Conservation (phyloP, 1,140 invertebrate genomes). For the Sinella curviseta region DNA sequence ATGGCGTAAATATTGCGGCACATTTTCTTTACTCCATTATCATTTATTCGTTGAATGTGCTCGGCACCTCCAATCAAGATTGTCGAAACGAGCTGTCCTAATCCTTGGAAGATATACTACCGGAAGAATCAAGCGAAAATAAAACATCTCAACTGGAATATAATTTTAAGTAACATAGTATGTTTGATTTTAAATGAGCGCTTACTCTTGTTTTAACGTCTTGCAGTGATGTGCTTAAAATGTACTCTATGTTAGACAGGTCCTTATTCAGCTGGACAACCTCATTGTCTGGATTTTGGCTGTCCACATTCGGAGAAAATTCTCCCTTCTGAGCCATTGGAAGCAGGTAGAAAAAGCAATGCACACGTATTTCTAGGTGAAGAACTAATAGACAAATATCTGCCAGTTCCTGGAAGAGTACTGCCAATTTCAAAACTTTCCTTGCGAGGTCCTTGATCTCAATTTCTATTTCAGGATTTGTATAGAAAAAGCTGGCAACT, state of each 20-base stretch:
- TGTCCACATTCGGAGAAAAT: conserved; percentile 57
- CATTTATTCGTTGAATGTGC: conserved; percentile 76
- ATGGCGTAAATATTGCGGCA: conserved; percentile 82
- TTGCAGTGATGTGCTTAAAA: conserved; percentile 70
- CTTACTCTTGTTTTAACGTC: conserved; percentile 75
- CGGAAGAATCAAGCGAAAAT: conserved; percentile 49
- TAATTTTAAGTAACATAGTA: too few species aligned
- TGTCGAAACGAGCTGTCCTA: conserved; percentile 81
- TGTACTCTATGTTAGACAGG: conserved; percentile 75
- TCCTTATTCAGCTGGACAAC: conserved; percentile 79
- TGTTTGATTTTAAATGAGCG: too few species aligned
- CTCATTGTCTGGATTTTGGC: conserved; percentile 76
- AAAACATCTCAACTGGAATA: neutral
- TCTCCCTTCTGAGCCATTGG: conserved; percentile 66
- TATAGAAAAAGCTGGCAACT: conserved; percentile 35
- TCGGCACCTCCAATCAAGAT: conserved; percentile 81
- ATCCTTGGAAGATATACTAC: conserved; percentile 91
- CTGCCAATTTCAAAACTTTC: conserved; percentile 62
- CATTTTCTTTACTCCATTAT: conserved; percentile 77
- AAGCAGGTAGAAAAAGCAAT: conserved; percentile 89
- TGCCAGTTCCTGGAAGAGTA: conserved; percentile 82
- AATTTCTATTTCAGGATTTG: neutral
- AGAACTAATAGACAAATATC: conserved; percentile 87
- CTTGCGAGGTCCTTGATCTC: conserved; percentile 28
- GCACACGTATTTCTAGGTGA: conserved; percentile 89